phyloP scores from a whole-genome alignment of 2,797 vertebrate species.

The Carcharodon carcharias region DNA sequence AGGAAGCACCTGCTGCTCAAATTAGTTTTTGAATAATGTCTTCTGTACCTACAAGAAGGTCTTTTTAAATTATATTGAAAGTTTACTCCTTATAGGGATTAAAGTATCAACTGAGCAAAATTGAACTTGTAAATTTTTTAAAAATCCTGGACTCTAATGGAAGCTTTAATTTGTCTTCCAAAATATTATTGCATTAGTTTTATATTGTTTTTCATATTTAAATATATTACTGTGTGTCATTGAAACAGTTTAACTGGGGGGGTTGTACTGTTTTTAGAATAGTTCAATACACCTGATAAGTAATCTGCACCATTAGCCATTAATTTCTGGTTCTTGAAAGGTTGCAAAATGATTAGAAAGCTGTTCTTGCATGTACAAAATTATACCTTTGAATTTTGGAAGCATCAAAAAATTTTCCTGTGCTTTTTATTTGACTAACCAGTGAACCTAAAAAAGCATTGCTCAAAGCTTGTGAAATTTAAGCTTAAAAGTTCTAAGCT shows the following conservation, averaged over 20 bases:
- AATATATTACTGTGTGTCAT: not conserved
- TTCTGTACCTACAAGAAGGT: not conserved
- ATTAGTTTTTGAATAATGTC: not conserved
- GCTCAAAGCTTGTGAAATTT: no score
- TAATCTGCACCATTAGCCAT: not conserved
- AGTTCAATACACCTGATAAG: not conserved
- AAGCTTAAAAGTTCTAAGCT: no score
- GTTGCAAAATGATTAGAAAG: not conserved
- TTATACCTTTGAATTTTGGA: no score
- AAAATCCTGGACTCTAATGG: not conserved
- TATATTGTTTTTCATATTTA: not conserved
- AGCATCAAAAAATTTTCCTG: no score
- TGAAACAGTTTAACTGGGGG: not conserved
- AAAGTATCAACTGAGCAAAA: not conserved
- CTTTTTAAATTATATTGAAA: not conserved
- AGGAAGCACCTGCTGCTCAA: not conserved
- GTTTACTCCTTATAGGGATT: not conserved
- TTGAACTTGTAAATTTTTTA: not conserved
- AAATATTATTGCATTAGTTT: not conserved
- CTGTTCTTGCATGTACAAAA: no score
- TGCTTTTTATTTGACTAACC: no score
- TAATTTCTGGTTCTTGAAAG: no score
- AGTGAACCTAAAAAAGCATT: no score
- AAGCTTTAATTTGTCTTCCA: not conserved
- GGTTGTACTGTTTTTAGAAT: not conserved